These are phyloP conservation scores for Chaetura pelagica DNA, from an alignment of 2,113 vertebrate genomes.

Conservation along the genomic window DNA sequence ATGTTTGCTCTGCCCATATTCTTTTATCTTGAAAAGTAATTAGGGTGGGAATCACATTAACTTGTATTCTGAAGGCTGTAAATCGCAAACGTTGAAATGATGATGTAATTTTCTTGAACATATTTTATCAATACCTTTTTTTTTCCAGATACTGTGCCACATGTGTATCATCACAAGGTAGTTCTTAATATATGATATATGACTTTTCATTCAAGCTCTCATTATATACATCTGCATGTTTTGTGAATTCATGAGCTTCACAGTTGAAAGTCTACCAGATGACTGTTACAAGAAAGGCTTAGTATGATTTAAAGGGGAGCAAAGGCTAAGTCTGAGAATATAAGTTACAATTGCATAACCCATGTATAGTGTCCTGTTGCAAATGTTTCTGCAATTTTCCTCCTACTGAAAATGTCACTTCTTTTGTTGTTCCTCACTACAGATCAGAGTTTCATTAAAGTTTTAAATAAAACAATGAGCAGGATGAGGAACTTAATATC, in stretches of 20 bases:
- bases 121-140: not conserved
- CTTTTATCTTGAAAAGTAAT: not conserved
- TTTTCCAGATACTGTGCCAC: not conserved
- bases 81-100: not conserved
- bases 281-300: not conserved
- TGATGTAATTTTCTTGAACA: not conserved
- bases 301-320: not conserved
- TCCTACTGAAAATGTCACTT: not conserved
- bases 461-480: not conserved
- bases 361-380: rapidly evolving
- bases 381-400: not conserved
- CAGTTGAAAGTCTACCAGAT: not conserved
- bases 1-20: not conserved
- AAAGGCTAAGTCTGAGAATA: not conserved
- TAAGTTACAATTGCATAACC: not conserved
- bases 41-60: not conserved
- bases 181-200: not conserved
- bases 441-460: not conserved
- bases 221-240: not conserved
- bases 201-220: not conserved
- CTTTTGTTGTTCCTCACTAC: not conserved
- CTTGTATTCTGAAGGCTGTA: not conserved
- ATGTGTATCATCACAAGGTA: not conserved
- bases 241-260: not conserved
- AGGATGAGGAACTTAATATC: rapidly evolving